Percentiles rank a stretch among this genome's conserved stretches.
Evolutionary conservation across 2,797 vertebrate species (phyloP).

Genomic region (Catamblyrhynchus diadema): DNA sequence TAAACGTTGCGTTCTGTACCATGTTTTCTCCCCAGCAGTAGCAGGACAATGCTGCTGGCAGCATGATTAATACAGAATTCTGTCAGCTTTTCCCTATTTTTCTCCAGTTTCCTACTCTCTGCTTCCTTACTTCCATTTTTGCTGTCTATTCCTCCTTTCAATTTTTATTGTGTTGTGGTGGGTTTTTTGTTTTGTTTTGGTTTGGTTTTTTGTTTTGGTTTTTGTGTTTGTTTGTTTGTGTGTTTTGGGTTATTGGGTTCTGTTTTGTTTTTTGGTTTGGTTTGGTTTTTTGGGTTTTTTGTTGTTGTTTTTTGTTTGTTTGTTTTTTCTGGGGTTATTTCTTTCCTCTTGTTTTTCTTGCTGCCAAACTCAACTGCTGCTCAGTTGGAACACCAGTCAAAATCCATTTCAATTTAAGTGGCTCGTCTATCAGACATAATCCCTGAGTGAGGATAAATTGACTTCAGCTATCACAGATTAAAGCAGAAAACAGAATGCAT

Average conservation of each 20-base stretch:
- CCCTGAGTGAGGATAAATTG: background rate
- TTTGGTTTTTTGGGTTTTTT: background rate
- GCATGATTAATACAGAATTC: background rate
- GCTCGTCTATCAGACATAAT: background rate
- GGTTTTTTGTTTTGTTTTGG: accelerated
- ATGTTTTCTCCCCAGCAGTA: background rate
- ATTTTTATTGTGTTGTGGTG: background rate
- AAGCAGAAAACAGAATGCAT: background rate
- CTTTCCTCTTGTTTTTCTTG: background rate
- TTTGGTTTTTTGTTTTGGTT: background rate
- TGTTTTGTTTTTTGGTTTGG: no score
- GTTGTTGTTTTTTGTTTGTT: background rate
- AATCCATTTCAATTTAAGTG: background rate
- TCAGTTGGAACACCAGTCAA: background rate
- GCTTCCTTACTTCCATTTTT: background rate
- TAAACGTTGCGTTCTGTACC: background rate
- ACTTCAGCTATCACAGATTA: background rate
- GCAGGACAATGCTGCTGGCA: background rate
- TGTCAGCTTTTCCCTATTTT: background rate
- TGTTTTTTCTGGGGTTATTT: accelerated
- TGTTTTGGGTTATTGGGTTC: accelerated
- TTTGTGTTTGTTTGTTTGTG: background rate
- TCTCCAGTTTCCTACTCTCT: background rate
- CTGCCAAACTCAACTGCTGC: background rate
- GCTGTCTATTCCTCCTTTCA: background rate